Base-by-base conservation (phyloP, 2,888 invertebrate species). In the Autographa gamma region DNA sequence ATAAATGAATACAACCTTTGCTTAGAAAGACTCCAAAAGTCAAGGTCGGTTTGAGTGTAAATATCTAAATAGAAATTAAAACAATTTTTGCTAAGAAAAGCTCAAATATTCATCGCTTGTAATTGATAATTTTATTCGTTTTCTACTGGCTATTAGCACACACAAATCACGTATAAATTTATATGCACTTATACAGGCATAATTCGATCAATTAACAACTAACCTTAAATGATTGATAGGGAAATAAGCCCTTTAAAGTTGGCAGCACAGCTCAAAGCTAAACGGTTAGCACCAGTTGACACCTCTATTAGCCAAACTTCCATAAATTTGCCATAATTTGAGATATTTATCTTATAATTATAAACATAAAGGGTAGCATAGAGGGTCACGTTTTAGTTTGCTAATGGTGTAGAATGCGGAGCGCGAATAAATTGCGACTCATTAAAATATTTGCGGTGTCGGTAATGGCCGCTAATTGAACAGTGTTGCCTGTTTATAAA, bases 391-490 rank as follows among this genome's bases (percentile, higher is more conserved):
- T 73, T 32, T n/a, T 34, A 18, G 59, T 72, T 41, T n/a, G n/a
- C 14, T 60, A 60, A 63, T 31, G 9, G 48, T n/a, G 63, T 64
- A 11, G 38, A 54, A 59, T 77, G 54, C n/a, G 25, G 31, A 18
- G 56, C 14, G 38, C 31, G 56, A 61, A 72, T 72, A 77, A 77
- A 72, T 76, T 67, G 43, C 14, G 8, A 38, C 25, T 66, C 25
- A 60, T 77, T 76, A 63, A 63, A 73, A 76, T 73, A 69, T 68
- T 63, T 58, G 54, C 68, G 59, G 38, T 63, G 32, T 63, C 4
- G 56, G 25, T 73, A 73, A 78, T 76, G 60, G 60, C 19, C 18
- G 16, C 58, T 73, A 77, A 66, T 69, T 69, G 54, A 73, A 77
- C 60, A 54, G 25, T 25, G 54, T 18, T 73, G 34, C 38, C 56